These are phyloP conservation scores for Pollenia amentaria DNA, from an alignment of 2,888 invertebrate genomes.

Conservation along the genomic window DNA sequence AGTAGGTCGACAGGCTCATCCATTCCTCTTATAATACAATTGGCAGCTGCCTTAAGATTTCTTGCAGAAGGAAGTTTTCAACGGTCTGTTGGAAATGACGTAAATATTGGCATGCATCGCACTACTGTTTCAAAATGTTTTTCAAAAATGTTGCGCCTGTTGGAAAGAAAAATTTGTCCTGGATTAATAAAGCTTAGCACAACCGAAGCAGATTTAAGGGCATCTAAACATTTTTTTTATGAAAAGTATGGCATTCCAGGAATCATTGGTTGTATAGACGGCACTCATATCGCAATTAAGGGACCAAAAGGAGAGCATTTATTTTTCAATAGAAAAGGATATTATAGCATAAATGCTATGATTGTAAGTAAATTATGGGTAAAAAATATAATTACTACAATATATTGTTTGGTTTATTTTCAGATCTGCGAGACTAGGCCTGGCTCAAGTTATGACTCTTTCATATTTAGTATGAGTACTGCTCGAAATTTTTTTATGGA, in stretches of 20 bases:
- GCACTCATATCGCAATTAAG: constrained; percentile 2
- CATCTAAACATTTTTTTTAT: constrained; percentile 1
- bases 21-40: neutral
- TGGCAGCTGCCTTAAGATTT: neutral
- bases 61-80: no score
- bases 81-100: neutral
- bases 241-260: neutral
- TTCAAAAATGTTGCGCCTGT: neutral
- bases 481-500: neutral
- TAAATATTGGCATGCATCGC: neutral
- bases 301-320: neutral
- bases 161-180: no score
- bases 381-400: neutral
- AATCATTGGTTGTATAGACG: constrained; percentile 15
- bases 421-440: constrained; percentile 16
- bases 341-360: constrained; percentile 13
- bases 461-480: constrained; percentile 1
- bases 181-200: no score
- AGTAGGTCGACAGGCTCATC: neutral
- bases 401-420: neutral
- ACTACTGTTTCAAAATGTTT: neutral
- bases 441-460: neutral
- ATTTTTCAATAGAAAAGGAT: constrained; percentile 16
- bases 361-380: neutral
- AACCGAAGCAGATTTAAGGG: neutral